These are phyloP conservation scores for Macroramphosus scolopax DNA, from an alignment of 2,797 vertebrate species.

Conservation along the genomic window DNA sequence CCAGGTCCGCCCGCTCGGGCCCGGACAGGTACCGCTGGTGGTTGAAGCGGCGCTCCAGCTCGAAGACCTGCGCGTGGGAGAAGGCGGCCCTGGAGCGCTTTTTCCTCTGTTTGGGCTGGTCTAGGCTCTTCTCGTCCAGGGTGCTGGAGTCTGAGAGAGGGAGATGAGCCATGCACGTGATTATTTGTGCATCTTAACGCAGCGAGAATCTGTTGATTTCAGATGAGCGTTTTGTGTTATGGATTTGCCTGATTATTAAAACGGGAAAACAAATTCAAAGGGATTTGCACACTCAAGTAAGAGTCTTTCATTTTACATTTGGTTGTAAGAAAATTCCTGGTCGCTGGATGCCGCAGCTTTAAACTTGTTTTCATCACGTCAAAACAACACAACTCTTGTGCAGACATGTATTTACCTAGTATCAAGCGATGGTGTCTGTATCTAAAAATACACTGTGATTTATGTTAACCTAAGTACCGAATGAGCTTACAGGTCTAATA, in stretches of 20 bases:
- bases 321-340: too few relatives aligned
- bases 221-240: too few relatives aligned
- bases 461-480: too few relatives aligned
- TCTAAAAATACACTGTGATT: too few relatives aligned
- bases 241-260: not conserved
- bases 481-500: not conserved
- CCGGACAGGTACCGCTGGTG: constrained; percentile 98
- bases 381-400: not conserved
- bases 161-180: constrained; percentile 9
- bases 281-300: too few relatives aligned
- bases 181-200: too few relatives aligned
- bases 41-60: constrained; percentile 97
- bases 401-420: too few relatives aligned
- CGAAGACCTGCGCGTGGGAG: constrained; percentile 98
- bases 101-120: constrained; percentile 91
- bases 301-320: too few relatives aligned
- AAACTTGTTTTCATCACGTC: constrained; percentile 3
- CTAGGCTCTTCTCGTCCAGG: constrained; percentile 72
- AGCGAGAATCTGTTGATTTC: not conserved
- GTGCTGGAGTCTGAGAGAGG: constrained; percentile 70
- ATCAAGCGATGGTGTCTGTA: too few relatives aligned
- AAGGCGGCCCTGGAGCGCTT: constrained; percentile 97
- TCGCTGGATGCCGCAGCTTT: not conserved
- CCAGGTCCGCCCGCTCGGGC: constrained; percentile 94
- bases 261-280: too few relatives aligned